These are phyloP conservation scores for Manis javanica DNA, from an alignment of 2,797 vertebrate species.

Conservation along the genomic window DNA sequence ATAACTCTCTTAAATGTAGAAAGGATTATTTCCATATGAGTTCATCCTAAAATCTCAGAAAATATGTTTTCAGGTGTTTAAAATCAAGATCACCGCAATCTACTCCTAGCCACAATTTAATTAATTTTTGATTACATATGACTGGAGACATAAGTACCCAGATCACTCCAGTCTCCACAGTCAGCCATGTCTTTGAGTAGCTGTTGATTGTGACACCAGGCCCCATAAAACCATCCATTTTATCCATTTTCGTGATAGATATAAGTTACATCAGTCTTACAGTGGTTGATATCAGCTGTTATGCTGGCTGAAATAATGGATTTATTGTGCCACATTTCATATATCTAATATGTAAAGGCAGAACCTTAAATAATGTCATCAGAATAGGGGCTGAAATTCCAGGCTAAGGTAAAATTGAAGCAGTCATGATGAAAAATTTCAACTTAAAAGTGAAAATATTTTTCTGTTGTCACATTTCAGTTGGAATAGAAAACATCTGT, in stretches of 20 bases:
- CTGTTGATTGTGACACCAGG: neutral
- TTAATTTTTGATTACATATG: neutral
- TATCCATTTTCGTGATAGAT: slow-evolving; percentile 49
- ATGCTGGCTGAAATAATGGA: slow-evolving; percentile 36
- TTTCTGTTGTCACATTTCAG: neutral
- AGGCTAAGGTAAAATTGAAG: neutral
- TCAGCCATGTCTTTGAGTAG: neutral
- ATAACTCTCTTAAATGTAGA: neutral
- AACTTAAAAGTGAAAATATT: neutral
- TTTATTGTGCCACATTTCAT: slow-evolving; percentile 4
- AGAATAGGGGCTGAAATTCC: neutral
- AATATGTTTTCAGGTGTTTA: slow-evolving; percentile 5
- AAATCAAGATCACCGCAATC: neutral
- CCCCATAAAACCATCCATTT: slow-evolving; percentile 13
- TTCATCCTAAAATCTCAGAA: neutral
- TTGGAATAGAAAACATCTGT: neutral
- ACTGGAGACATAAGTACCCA: neutral
- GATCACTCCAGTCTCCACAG: neutral
- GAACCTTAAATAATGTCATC: slow-evolving; percentile 36
- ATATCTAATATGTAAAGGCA: slow-evolving; percentile 36
- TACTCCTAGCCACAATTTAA: neutral
- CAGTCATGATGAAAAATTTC: slow-evolving; percentile 1
- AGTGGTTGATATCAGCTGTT: slow-evolving; percentile 30
- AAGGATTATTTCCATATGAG: neutral
- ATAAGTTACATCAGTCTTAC: slow-evolving; percentile 34